Conservation (phyloP, 2,888 invertebrate genomes). For the Odontocerum albicorne region DNA sequence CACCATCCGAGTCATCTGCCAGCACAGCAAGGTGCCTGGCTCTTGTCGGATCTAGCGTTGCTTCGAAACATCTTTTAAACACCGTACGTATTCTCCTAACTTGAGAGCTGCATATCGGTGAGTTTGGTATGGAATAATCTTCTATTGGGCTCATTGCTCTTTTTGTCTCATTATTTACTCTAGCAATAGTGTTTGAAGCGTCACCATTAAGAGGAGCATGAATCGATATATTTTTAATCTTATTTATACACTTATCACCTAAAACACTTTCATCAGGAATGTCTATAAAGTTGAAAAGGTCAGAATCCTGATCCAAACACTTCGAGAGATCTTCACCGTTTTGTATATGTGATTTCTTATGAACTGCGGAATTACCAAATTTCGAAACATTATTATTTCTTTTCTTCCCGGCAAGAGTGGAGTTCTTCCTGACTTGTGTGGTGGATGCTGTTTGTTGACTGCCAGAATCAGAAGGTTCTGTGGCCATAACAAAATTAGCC, state of each 20-base stretch:
- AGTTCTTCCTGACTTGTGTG: constrained; percentile 43
- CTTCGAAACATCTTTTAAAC: constrained; percentile 73
- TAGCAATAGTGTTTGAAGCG: too few relatives aligned
- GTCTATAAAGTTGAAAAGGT: constrained; percentile 54
- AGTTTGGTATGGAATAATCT: constrained; percentile 58
- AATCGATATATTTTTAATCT: too few relatives aligned
- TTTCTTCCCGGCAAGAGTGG: constrained; percentile 43
- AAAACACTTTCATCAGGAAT: constrained; percentile 44
- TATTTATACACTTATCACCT: too few relatives aligned
- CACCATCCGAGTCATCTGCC: constrained; percentile 74
- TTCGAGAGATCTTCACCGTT: constrained; percentile 44
- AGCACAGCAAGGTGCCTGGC: constrained; percentile 48
- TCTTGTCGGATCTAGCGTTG: constrained; percentile 63
- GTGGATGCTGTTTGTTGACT: constrained; percentile 47
- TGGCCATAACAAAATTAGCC: constrained; percentile 79
- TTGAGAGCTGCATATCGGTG: constrained; percentile 62
- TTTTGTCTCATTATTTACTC: too few relatives aligned
- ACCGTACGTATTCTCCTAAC: constrained; percentile 58
- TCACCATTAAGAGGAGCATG: too few relatives aligned
- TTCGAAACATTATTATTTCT: constrained; percentile 42
- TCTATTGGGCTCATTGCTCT: too few relatives aligned
- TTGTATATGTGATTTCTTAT: constrained; percentile 50
- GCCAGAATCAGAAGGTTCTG: constrained; percentile 61
- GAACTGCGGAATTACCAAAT: constrained; percentile 35
- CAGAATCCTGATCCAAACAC: constrained; percentile 54